These are phyloP conservation scores for Enteromius fasciolatus DNA, from an alignment of 2,797 vertebrate species.

Conservation along the genomic window DNA sequence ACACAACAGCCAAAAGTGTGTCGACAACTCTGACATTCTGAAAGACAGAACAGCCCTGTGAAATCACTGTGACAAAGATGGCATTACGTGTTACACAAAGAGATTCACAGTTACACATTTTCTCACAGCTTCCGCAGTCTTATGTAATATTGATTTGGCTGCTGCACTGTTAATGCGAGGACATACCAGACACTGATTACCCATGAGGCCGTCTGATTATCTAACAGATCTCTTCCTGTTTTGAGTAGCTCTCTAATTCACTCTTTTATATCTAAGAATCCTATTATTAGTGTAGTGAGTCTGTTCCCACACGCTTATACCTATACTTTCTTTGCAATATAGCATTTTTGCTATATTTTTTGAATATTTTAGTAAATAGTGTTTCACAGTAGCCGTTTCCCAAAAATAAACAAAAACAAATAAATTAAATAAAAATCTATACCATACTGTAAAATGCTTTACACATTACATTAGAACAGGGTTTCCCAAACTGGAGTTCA, in stretches of 20 bases:
- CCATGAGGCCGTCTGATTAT: constrained; percentile 33
- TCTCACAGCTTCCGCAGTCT: neutral
- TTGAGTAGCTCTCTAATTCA: neutral
- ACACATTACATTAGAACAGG: neutral
- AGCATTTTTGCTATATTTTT: neutral
- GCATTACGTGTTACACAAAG: neutral
- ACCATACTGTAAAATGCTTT: neutral
- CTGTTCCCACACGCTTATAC: neutral
- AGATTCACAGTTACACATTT: neutral
- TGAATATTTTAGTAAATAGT: neutral
- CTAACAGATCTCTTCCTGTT: constrained; percentile 19
- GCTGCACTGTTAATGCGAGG: neutral
- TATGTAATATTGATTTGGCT: constrained; percentile 17
- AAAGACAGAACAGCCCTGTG: neutral
- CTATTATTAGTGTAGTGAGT: neutral
- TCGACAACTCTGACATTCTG: neutral
- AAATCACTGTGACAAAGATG: constrained; percentile 2
- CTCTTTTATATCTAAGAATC: neutral
- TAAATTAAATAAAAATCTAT: no score
- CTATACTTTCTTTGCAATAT: neutral
- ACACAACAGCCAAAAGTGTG: constrained; percentile 14
- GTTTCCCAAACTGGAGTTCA: neutral
- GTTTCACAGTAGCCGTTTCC: neutral
- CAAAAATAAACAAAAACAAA: no score
- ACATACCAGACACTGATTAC: constrained; percentile 10